Base-by-base conservation (phyloP, 2,797 vertebrate genomes). In the Streptopelia turtur region DNA sequence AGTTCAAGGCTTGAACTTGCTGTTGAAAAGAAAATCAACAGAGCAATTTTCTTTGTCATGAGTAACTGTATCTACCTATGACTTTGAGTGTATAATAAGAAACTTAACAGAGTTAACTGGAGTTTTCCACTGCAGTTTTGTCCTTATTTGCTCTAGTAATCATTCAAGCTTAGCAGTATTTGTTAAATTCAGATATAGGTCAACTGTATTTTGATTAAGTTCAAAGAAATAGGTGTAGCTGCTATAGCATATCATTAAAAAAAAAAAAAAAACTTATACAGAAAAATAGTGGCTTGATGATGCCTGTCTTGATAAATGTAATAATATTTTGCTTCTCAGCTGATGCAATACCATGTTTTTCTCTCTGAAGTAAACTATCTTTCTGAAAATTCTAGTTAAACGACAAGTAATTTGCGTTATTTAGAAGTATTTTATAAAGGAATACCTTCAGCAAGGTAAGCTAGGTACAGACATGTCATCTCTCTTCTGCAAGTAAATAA, bases 11-110 rank as follows among this genome's bases (percentile, higher is more conserved):
- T 95, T 87, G 66, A 95, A 74, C 74, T 93, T 87, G 13, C 79
- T 82, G 31, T 61, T 94, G 91, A 93, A 93, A 94, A 83, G 87
- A 81, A 95, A 93, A 90, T 79, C 86, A 96, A 86, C 71, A 82
- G 50, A 86, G 66, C 45, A 31, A 74, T 87, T 95, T 94, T 88
- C 72, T 87, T 86, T 91, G 89, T 80, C 63, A 33, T 56, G 30
- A 91, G 28, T 79, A 96, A 79, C 78, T 85, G 60, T 39, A 82
- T 82, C 64, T 94, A 94, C 89, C 95, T 95, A 70, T 64, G 66
- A n/a, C 37, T 91, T 78, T 70, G 33, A 90, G 77, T 78, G 41
- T 52, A 35, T 64, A 89, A 49, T 59, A 91, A 87, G 66, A 82
- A 89, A 47, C 75, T 70, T 71, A 82, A 65, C 23, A 80, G 83